Conservation (phyloP, 2,113 vertebrate genomes). For the Zingel zingel region DNA sequence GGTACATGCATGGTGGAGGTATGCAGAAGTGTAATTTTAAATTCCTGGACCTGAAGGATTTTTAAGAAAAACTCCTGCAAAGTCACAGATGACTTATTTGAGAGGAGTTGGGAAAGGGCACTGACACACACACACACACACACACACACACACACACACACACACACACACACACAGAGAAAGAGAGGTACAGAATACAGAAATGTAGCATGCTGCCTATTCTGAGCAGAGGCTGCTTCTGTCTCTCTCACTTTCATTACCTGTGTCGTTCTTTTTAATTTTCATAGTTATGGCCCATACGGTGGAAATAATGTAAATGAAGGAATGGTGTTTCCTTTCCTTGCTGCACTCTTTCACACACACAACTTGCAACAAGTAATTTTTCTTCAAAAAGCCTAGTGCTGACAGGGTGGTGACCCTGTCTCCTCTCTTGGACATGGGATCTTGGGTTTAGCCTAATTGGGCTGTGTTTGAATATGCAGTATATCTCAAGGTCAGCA, state of each 20-base stretch:
- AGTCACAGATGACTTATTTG: constrained; percentile 51
- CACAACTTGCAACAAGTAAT: background rate
- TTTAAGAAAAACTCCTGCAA: constrained; percentile 35
- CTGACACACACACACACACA: background rate
- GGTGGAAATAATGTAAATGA: constrained; percentile 55
- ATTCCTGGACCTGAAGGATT: constrained; percentile 51
- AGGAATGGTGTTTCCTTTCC: constrained; percentile 11
- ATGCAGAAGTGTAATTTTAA: constrained; percentile 37
- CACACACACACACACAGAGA: background rate
- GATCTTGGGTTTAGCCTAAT: constrained; percentile 47
- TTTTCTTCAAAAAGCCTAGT: constrained; percentile 12
- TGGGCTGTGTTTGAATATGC: constrained; percentile 42
- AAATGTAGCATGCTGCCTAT: constrained; percentile 2
- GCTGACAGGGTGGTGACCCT: constrained; percentile 47
- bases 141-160: background rate
- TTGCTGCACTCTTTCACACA: background rate
- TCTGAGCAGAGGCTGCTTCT: background rate
- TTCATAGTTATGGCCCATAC: constrained; percentile 28
- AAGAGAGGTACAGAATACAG: background rate
- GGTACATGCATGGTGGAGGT: constrained; percentile 20
- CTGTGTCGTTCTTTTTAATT: constrained; percentile 20
- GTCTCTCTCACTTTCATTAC: constrained; percentile 4
- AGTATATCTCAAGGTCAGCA: constrained; percentile 14
- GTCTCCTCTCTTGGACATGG: constrained; percentile 35
- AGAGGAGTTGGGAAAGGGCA: constrained; percentile 45